Conservation (phyloP, 1,140 invertebrate species). For the Drosophila paulistorum region DNA sequence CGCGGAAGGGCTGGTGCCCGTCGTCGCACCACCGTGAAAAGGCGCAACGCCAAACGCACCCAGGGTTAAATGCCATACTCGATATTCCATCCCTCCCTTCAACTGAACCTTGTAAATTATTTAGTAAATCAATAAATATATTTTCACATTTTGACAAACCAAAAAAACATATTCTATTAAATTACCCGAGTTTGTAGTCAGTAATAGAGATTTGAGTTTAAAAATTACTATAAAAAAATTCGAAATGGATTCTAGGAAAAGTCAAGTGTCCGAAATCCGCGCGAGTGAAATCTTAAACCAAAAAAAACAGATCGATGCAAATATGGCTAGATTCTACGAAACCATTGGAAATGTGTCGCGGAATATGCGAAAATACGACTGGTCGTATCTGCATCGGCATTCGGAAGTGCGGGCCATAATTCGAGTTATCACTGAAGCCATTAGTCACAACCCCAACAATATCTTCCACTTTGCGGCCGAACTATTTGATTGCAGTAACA, state of each 20-base stretch:
- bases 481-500: slow-evolving; percentile 32
- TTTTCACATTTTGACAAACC: slow-evolving; percentile 56
- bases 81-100: not conserved
- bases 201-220: not conserved
- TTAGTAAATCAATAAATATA: slow-evolving; percentile 31
- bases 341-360: slow-evolving; percentile 42
- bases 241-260: slow-evolving; percentile 6
- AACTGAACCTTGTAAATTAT: slow-evolving; percentile 25
- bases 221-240: not conserved
- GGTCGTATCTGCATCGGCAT: slow-evolving; percentile 46
- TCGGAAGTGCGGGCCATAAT: slow-evolving; percentile 63
- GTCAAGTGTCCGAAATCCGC: not conserved
- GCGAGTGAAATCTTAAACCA: not conserved
- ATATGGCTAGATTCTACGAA: slow-evolving; percentile 37
- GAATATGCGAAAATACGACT: slow-evolving; percentile 46
- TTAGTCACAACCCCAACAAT: slow-evolving; percentile 21
- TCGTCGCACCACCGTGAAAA: slow-evolving; percentile 42
- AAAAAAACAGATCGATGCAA: not conserved
- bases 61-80: slow-evolving; percentile 38
- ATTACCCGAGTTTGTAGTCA: not conserved
- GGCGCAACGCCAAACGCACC: slow-evolving; percentile 41
- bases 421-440: slow-evolving; percentile 39
- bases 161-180: not conserved
- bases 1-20: slow-evolving; percentile 41
- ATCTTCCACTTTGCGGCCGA: slow-evolving; percentile 37